These are phyloP conservation scores for Bombus balteatus DNA, from an alignment of 1,140 invertebrate genomes.

Conservation along the genomic window DNA sequence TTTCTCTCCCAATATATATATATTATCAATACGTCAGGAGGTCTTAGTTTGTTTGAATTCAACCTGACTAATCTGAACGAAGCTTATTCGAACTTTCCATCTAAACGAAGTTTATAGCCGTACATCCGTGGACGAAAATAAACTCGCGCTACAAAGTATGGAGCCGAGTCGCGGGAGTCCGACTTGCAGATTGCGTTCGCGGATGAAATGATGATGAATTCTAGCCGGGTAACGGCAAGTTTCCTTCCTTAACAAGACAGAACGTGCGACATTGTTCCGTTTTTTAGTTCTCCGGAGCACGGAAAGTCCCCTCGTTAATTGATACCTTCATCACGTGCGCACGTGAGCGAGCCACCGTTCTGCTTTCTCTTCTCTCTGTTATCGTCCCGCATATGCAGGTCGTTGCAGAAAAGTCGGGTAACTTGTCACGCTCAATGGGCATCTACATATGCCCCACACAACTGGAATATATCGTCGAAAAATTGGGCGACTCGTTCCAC, in stretches of 20 bases:
- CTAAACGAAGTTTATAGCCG: neutral
- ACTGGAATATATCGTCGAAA: constrained; percentile 18
- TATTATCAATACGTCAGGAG: too few relatives aligned
- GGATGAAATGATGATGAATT: constrained; percentile 16
- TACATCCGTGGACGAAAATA: constrained; percentile 18
- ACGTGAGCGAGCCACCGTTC: neutral
- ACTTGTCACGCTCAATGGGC: constrained; percentile 30
- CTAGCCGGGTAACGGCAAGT: constrained; percentile 1
- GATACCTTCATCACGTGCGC: constrained; percentile 31
- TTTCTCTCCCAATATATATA: too few relatives aligned
- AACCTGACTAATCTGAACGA: too few relatives aligned
- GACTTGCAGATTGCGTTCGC: constrained; percentile 17
- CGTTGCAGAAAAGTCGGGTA: constrained; percentile 29
- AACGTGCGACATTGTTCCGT: constrained; percentile 21
- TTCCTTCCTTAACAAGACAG: constrained; percentile 7
- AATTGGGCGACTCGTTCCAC: neutral
- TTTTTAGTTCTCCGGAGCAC: constrained; percentile 7
- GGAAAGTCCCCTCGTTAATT: constrained; percentile 26
- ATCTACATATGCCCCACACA: constrained; percentile 29
- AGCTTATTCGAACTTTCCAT: too few relatives aligned
- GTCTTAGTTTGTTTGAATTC: too few relatives aligned
- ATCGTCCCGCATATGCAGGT: constrained; percentile 44
- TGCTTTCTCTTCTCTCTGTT: constrained; percentile 34
- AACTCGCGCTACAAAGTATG: neutral
- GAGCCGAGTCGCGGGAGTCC: neutral